Evolutionary conservation across 2,888 invertebrate species (phyloP), one percentile per base, ranked within the genome.

Genomic region (Drosophila paramelanica): DNA sequence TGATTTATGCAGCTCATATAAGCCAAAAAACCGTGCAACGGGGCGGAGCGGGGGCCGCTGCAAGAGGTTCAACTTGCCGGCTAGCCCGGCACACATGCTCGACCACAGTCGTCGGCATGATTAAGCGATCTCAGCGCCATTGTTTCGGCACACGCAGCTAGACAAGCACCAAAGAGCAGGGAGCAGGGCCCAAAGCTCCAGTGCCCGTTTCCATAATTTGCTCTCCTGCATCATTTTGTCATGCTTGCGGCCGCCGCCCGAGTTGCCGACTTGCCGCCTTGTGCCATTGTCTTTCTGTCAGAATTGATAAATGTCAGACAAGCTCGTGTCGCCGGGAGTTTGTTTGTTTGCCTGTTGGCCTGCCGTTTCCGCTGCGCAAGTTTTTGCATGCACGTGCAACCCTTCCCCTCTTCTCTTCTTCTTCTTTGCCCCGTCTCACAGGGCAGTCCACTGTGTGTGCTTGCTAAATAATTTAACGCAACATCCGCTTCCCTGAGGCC

Each of bases 61-160:
- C 43, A 5, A 43, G 7, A 11, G 23, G 17, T 13, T 17, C 6
- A 31, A 7, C 45, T 45, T 55, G 38, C 25, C 41, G 31, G 43
- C 31, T 39, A 33, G 36, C 50, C 31, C 13, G 20, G 66, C 80
- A 82, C 80, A 86, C 73, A 81, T 78, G 79, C 75, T 74, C 68
- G 53, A 76, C 79, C 86, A 69, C 81, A 88, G 58, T 71, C 67
- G 78, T 77, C 77, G 74, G 73, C 81, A 89, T 91, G 91, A 91
- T 90, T 87, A 90, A 91, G 88, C 90, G 85, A 87, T 90, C 89
- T 89, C 81, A 71, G 82, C 83, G 83, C 89, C 84, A 81, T 89
- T 90, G 89, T 90, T 88, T 80, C 69, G 71, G 79, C 68, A 50
- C 64, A 56, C 46, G 71, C 70, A 71, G 58, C 55, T 53, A 42